Evolutionary conservation across 2,113 vertebrate species (phyloP), one percentile per base, ranked within the genome.

Genomic region (Heterotis niloticus): DNA sequence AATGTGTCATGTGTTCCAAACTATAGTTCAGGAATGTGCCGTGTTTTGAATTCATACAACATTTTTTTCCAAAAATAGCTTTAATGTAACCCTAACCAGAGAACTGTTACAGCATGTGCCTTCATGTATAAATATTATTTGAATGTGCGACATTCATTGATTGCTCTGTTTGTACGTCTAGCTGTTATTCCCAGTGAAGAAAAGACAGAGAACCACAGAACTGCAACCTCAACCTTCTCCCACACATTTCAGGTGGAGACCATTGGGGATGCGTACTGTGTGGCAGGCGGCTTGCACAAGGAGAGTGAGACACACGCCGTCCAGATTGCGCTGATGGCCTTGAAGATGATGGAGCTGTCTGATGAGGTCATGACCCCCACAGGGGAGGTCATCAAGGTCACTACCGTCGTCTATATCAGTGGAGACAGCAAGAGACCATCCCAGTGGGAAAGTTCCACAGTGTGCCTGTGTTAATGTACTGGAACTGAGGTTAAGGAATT

Each of bases 341-440:
- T 99, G 87, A 97, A 96, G 91, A 99, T 99, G 97, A 98, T 99
- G 95, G 96, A 97, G 80, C 94, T 98, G 26, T 98, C 98, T 54
- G 91, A 94, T 17, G 95, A 96, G 78, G 97, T 99, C 81, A 94
- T 91, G 89, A 97, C 98, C 76, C 98, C 98, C 64, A 95, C 95
- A 24, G 98, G 98, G 83, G 97, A 99, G 69, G 92, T 90, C 72
- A 98, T 99, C 87, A 96, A 94, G 95, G 98, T 99, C 76, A 91
- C 90, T 78, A 68, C 79, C 75, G 82, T 77, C 29, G 24, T 44
- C 54, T 54, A 17, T 60, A 57, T 69, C 5, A 18, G 23, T n/a
- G 12, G 24, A 69, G 2, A 44, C 24, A n/a, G 16, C 12, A 54
- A n/a, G 5, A 16, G 57, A 62, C 60, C 14, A 34, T 34, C 59